Base-by-base conservation (phyloP, 2,888 invertebrate species). In the Eupithecia centaureata region DNA sequence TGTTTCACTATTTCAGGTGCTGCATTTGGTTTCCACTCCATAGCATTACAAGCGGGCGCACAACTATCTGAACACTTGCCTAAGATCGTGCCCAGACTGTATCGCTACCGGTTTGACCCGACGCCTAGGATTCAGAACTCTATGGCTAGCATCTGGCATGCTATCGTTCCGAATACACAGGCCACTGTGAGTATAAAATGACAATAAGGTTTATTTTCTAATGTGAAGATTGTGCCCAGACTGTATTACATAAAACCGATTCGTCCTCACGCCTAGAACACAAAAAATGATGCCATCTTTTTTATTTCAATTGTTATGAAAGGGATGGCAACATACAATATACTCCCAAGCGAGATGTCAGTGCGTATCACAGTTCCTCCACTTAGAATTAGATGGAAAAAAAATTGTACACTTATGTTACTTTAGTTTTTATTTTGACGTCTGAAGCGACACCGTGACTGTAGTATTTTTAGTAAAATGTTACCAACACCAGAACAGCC, bases 121-220 rank as follows among this genome's bases (percentile, higher is more conserved):
- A 97, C 97, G 70, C 97, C 97, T 35, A 96, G 96, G 82, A 97
- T 98, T 76, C 98, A 98, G 87, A 95, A 96, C 83, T 97, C 98
- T 18, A 99, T 99, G 98, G 95, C 96, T 61, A 96, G 97, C 80
- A 99, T 99, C 80, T 99, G 99, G 99, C 96, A 96, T 74, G 96
- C 97, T 15, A 94, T 99, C 60, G 98, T 99, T 12, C 95, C 95
- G 18, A 97, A 97, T 81, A 96, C 97, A 4, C 96, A 96, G 80
- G 97, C 97, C 85, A 96, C 96, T 60, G 97, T 98, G 82, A 93
- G 94, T 73, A 87, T 57, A 51, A 58, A 13, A 28, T 10, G n/a
- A 58, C 33, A 0, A 54, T 32, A 59, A 25, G 13, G 32, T 51
- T 25, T 5, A 54, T n/a, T 63, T 42, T 42, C 5, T 18, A 18